phyloP scores from a whole-genome alignment of 2,888 invertebrate genomes.

The Trisateles emortualis region DNA sequence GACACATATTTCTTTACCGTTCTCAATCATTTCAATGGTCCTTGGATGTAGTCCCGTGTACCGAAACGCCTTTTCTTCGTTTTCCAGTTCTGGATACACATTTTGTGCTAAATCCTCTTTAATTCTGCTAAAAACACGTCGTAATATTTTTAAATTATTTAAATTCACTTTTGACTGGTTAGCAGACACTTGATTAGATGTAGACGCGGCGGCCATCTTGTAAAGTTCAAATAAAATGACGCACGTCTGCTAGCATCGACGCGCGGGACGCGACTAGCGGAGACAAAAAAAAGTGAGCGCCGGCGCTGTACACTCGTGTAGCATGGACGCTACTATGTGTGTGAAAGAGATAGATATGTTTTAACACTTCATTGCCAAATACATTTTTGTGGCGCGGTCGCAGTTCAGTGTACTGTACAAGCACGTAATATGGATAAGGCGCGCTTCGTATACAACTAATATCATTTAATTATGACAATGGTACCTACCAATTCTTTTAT shows the following conservation, averaged over 20 bases:
- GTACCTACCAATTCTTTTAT: too few relatives aligned
- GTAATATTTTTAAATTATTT: conserved; percentile 22
- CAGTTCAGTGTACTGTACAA: too few relatives aligned
- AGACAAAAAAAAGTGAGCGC: too few relatives aligned
- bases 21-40: conserved; percentile 13
- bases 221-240: background rate
- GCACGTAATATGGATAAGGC: too few relatives aligned
- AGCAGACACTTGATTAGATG: background rate
- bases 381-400: too few relatives aligned
- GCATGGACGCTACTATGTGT: background rate
- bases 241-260: background rate
- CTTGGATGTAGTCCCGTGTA: conserved; percentile 39
- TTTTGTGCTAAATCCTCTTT: background rate
- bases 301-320: too few relatives aligned
- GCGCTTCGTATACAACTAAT: too few relatives aligned
- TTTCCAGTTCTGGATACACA: accelerated
- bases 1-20: background rate
- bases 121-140: conserved; percentile 22
- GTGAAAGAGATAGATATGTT: conserved; percentile 14
- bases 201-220: conserved; percentile 23
- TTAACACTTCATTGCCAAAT: background rate
- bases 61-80: background rate
- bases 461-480: too few relatives aligned
- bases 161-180: conserved; percentile 7
- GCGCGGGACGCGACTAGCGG: conserved; percentile 22